phyloP scores from a whole-genome alignment of 1,140 invertebrate genomes.

The Arctopsyche grandis region DNA sequence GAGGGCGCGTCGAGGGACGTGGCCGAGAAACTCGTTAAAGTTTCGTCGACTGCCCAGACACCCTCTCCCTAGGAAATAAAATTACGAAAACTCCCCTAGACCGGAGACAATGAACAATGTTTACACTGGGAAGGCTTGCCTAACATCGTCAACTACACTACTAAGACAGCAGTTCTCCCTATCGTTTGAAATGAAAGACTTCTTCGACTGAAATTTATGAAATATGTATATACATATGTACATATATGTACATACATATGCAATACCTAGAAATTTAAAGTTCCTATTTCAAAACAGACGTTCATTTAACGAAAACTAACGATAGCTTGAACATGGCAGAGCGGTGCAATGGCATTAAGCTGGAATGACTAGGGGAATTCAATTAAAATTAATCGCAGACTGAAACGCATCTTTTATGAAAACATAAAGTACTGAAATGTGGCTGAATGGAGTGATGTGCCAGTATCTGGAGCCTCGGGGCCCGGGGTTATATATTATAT shows the following conservation, averaged over 20 bases:
- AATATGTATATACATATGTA: not conserved
- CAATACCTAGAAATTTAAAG: not conserved
- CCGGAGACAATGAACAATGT: conserved; percentile 44
- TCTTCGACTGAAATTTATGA: not conserved
- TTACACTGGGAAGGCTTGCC: conserved; percentile 24
- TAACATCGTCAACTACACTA: not conserved
- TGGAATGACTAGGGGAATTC: not conserved
- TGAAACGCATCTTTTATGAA: conserved; percentile 19
- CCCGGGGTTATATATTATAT: not conserved
- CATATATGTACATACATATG: not conserved
- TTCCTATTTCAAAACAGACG: no score
- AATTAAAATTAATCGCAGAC: not conserved
- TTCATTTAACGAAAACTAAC: no score
- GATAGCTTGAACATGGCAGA: no score
- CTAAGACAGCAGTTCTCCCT: not conserved
- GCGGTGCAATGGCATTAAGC: no score
- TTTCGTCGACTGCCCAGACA: conserved; percentile 40
- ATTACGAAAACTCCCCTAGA: conserved; percentile 40
- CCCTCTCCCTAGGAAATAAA: conserved; percentile 35
- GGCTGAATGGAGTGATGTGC: not conserved
- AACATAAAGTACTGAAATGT: not conserved
- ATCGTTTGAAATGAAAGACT: not conserved
- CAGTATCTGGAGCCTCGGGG: not conserved
- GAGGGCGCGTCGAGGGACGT: conserved; percentile 21
- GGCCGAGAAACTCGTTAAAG: conserved; percentile 44